These are phyloP conservation scores for Drosophila kambysellisi DNA, from an alignment of 2,888 invertebrate genomes.

Conservation along the genomic window DNA sequence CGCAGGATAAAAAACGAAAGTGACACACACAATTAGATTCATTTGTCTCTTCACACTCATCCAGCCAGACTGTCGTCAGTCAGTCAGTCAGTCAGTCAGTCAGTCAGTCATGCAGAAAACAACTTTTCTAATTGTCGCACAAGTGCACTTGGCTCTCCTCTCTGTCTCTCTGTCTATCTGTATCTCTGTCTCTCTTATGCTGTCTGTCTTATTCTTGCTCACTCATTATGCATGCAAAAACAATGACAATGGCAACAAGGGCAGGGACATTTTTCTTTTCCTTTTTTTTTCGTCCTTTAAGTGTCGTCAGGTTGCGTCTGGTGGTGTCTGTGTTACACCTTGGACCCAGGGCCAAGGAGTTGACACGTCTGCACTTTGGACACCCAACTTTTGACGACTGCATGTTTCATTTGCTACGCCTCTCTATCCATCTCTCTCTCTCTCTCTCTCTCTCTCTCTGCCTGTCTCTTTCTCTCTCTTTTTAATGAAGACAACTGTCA, in stretches of 20 bases:
- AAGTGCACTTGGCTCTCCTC: slow-evolving; percentile 57
- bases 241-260: slow-evolving; percentile 66
- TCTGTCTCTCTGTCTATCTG: neutral
- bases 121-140: slow-evolving; percentile 72
- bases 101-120: slow-evolving; percentile 34
- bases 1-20: slow-evolving; percentile 51
- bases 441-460: neutral
- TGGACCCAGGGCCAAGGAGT: slow-evolving; percentile 45
- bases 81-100: slow-evolving; percentile 29
- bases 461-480: neutral
- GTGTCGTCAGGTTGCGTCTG: slow-evolving; percentile 50
- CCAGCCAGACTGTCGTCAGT: slow-evolving; percentile 29
- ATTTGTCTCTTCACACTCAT: slow-evolving; percentile 52
- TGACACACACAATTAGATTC: slow-evolving; percentile 63
- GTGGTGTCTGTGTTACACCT: slow-evolving; percentile 17
- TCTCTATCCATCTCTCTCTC: slow-evolving; percentile 1
- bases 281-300: slow-evolving; percentile 42
- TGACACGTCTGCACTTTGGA: slow-evolving; percentile 73
- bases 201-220: slow-evolving; percentile 13
- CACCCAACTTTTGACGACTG: slow-evolving; percentile 65
- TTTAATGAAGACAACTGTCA: slow-evolving; percentile 34
- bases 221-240: slow-evolving; percentile 71
- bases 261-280: slow-evolving; percentile 52
- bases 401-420: slow-evolving; percentile 62
- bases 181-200: neutral